Evolutionary conservation across 2,113 vertebrate species (phyloP).

Genomic region (Psettodes erumei): DNA sequence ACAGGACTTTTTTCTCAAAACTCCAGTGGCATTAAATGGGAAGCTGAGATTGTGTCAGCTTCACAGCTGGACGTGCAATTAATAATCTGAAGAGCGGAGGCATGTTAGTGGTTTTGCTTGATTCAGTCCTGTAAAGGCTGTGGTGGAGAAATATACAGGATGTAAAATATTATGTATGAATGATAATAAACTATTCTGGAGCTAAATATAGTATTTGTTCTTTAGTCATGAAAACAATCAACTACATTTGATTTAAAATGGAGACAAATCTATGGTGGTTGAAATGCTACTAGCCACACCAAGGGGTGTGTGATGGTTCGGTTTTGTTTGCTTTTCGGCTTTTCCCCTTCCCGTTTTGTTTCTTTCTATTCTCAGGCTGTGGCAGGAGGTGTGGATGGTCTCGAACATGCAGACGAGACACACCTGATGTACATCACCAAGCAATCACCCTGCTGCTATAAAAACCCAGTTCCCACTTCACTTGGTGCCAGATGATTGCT

Average conservation of each 20-base stretch:
- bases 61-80: constrained; percentile 41
- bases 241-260: background rate
- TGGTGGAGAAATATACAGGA: background rate
- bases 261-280: background rate
- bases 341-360: no score
- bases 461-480: no score
- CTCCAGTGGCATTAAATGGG: constrained; percentile 46
- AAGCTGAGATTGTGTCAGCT: constrained; percentile 33
- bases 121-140: background rate
- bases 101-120: background rate
- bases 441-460: no score
- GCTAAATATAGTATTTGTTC: background rate
- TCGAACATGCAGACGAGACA: no score
- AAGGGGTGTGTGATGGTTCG: no score
- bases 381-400: no score
- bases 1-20: constrained; percentile 50
- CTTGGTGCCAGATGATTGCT: no score
- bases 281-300: background rate
- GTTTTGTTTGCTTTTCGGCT: no score
- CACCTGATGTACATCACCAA: no score
- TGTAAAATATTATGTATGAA: background rate
- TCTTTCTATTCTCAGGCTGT: no score
- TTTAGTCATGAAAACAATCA: background rate
- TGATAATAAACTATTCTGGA: background rate
- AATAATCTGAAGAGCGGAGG: constrained; percentile 1